phyloP scores from a whole-genome alignment of 1,140 invertebrate genomes.

The Scaptomyza pallida region DNA sequence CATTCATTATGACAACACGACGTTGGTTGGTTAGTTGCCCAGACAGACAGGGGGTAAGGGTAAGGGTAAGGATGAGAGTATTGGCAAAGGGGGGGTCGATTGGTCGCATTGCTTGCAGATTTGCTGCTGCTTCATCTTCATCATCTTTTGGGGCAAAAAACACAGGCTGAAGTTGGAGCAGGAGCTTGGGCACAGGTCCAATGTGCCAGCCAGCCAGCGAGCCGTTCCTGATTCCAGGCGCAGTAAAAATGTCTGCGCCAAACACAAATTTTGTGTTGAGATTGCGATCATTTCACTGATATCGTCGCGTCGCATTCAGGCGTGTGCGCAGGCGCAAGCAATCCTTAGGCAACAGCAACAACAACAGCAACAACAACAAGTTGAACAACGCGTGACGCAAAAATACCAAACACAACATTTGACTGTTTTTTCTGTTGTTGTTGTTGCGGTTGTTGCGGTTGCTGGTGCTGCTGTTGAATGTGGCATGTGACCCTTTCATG shows the following conservation, averaged over 20 bases:
- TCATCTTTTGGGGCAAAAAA: slow-evolving; percentile 61
- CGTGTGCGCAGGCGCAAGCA: slow-evolving; percentile 74
- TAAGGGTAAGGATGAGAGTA: not conserved
- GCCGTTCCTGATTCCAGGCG: slow-evolving; percentile 22
- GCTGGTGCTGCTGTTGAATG: slow-evolving; percentile 43
- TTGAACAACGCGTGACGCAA: slow-evolving; percentile 77
- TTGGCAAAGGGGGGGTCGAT: slow-evolving; percentile 25
- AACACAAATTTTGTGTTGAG: slow-evolving; percentile 81
- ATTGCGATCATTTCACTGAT: slow-evolving; percentile 81
- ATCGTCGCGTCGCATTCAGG: slow-evolving; percentile 73
- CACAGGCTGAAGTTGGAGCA: not conserved
- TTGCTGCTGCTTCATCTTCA: slow-evolving; percentile 80
- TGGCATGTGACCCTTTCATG: slow-evolving; percentile 63
- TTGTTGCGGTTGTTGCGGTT: slow-evolving; percentile 26
- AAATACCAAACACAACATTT: slow-evolving; percentile 78
- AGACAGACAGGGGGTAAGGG: not conserved
- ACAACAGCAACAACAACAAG: slow-evolving; percentile 44
- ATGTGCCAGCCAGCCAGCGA: too few species aligned
- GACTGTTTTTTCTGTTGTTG: slow-evolving; percentile 43
- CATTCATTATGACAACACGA: slow-evolving; percentile 84
- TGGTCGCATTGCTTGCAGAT: slow-evolving; percentile 66
- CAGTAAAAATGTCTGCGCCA: slow-evolving; percentile 81
- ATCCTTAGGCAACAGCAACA: slow-evolving; percentile 29
- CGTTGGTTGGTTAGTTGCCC: slow-evolving; percentile 36
- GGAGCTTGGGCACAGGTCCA: slow-evolving; percentile 21